Conservation (phyloP, 2,113 vertebrate genomes). For the Odobenus rosmarus region DNA sequence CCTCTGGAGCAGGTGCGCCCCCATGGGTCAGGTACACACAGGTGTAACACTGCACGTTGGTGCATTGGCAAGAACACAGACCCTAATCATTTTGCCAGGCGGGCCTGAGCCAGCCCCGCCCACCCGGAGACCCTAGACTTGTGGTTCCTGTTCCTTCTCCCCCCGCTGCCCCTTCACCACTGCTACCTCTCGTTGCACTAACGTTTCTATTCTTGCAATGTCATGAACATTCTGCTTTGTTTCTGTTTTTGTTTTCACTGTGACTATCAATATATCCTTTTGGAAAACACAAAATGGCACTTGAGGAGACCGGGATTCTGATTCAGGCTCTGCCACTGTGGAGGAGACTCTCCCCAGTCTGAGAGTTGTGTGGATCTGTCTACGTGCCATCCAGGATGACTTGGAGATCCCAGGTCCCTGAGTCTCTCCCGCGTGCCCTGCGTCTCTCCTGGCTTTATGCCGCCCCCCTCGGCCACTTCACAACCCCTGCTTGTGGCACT, state of each 20-base stretch:
- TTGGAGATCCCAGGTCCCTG: background rate
- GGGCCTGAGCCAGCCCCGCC: accelerated
- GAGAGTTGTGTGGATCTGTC: background rate
- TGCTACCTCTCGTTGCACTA: accelerated
- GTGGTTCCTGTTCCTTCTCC: accelerated
- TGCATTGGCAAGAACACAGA: background rate
- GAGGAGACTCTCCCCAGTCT: background rate
- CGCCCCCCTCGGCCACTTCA: accelerated
- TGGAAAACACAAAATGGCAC: background rate
- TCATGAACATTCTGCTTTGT: background rate
- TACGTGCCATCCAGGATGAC: too few relatives aligned
- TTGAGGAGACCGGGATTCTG: background rate
- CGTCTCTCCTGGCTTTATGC: background rate
- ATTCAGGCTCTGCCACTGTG: background rate
- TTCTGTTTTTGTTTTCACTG: background rate
- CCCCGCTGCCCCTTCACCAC: accelerated
- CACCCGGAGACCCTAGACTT: accelerated
- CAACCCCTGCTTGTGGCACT: accelerated
- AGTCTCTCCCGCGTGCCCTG: accelerated
- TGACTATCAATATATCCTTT: background rate
- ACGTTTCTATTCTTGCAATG: background rate
- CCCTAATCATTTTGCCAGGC: accelerated
- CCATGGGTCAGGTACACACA: accelerated
- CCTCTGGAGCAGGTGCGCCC: too few relatives aligned
- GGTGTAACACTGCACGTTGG: accelerated